These are phyloP conservation scores for Polydrusus tereticollis DNA, from an alignment of 2,888 invertebrate genomes.

Conservation along the genomic window DNA sequence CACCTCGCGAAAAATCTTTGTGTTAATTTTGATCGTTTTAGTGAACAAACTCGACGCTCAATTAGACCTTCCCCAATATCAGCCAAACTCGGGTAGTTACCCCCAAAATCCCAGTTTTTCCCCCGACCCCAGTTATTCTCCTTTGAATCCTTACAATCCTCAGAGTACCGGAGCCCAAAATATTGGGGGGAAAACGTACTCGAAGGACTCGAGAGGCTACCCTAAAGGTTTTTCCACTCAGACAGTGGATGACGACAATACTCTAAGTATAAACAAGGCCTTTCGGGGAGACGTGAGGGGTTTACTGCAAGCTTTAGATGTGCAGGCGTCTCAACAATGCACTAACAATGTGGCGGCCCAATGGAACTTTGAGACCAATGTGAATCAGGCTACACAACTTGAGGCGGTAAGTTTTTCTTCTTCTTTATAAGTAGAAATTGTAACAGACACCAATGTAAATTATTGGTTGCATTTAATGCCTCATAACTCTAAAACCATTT, in stretches of 20 bases:
- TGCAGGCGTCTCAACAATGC: slow-evolving; percentile 83
- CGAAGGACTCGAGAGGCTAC: neutral
- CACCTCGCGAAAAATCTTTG: slow-evolving; percentile 54
- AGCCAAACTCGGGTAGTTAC: slow-evolving; percentile 35
- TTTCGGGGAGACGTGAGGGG: slow-evolving; percentile 67
- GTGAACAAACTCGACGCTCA: slow-evolving; percentile 48
- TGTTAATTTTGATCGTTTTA: slow-evolving; percentile 47
- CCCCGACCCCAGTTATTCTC: slow-evolving; percentile 42
- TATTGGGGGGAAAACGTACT: neutral
- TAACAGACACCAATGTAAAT: no score
- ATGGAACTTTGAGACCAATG: slow-evolving; percentile 91
- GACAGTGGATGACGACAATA: slow-evolving; percentile 8
- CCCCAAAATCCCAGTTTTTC: slow-evolving; percentile 44
- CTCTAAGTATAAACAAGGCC: slow-evolving; percentile 34
- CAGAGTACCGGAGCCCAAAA: neutral
- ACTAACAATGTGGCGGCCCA: slow-evolving; percentile 89
- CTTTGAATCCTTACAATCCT: slow-evolving; percentile 26
- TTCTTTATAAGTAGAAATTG: neutral
- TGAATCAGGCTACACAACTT: slow-evolving; percentile 84
- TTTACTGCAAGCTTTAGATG: slow-evolving; percentile 79
- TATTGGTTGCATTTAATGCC: neutral
- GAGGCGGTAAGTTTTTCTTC: slow-evolving; percentile 79
- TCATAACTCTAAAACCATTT: neutral
- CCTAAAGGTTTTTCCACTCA: slow-evolving; percentile 6
- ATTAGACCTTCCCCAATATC: slow-evolving; percentile 55